Base-by-base conservation (phyloP, 1,140 invertebrate species). In the Ooceraea biroi region DNA sequence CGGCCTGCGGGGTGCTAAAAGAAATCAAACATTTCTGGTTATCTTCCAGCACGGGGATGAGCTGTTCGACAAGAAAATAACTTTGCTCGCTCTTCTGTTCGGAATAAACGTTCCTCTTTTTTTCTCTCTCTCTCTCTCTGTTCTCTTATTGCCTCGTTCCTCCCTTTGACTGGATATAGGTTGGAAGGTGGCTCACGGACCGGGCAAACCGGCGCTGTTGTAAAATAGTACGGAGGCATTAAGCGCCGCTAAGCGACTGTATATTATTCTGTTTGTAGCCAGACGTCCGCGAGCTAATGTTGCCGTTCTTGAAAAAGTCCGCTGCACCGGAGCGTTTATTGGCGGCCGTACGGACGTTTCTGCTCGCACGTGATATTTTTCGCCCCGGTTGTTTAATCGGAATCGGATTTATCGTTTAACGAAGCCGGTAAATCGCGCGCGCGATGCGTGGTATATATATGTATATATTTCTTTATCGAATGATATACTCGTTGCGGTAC, bases 11-110 rank as follows among this genome's bases (percentile, higher is more conserved):
- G 27, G 65, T 46, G 76, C 69, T 71, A 87, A 90, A 89, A 90
- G 84, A 85, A 90, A 83, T 90, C 86, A 86, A 90, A 90, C 86
- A 90, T 85, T 87, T 90, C 89, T 90, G 89, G 87, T 88, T 90
- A 89, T 87, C 89, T 73, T 90, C 87, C 76, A 71, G 22, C 58
- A 68, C 30, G 36, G 22, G 41, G 58, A 83, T 88, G 82, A 69
- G 69, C 84, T 76, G 83, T 78, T 88, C 60, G 73, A 78, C 83
- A 61, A 90, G 88, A 90, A 90, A 90, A 90, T 87, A 89, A 89
- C 80, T 84, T 41, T 72, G 60, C 60, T 65, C 48, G 66, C 84
- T 82, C 83, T 69, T 65, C 61, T 65, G 41, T 85, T 46, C 55
- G 52, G 72, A 78, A 84, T 76, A 76, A 88, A 85, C 83, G 76